Percentiles rank a stretch among this genome's conserved stretches.
Evolutionary conservation across 2,888 invertebrate species (phyloP).

Genomic region (Acleris laterana): DNA sequence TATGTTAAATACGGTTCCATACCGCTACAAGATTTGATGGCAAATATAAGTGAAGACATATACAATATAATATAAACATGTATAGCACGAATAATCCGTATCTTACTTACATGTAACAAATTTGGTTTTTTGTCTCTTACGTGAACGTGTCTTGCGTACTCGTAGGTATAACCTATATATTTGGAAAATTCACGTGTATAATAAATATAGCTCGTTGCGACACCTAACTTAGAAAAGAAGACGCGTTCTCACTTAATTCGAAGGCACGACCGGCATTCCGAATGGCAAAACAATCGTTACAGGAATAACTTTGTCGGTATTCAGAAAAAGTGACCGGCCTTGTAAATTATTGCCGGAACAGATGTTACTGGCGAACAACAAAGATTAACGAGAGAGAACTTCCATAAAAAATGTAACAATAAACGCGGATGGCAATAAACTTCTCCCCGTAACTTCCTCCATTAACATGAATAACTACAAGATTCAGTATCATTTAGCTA

Average conservation of each 20-base stretch:
- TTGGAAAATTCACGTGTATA: too few relatives aligned
- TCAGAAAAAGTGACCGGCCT: constrained; percentile 56
- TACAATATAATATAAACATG: too few relatives aligned
- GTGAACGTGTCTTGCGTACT: too few relatives aligned
- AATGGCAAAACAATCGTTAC: constrained; percentile 43
- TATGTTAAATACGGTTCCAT: too few relatives aligned
- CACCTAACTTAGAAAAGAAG: background rate
- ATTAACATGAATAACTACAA: constrained; percentile 38
- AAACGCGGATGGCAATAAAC: constrained; percentile 45
- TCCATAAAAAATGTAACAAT: constrained; percentile 56
- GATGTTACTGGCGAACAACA: constrained; percentile 67
- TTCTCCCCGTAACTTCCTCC: constrained; percentile 40
- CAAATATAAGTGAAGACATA: too few relatives aligned
- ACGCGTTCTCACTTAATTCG: constrained; percentile 4
- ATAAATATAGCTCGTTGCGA: background rate
- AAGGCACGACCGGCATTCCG: constrained; percentile 11
- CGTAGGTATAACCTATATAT: too few relatives aligned
- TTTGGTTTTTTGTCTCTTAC: too few relatives aligned
- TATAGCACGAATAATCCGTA: too few relatives aligned
- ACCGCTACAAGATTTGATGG: too few relatives aligned
- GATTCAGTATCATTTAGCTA: constrained; percentile 29
- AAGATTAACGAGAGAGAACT: constrained; percentile 66
- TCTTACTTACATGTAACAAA: too few relatives aligned
- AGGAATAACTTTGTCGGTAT: constrained; percentile 46
- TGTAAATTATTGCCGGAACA: constrained; percentile 71